phyloP scores from a whole-genome alignment of 2,888 invertebrate species.

The Meta bourneti region DNA sequence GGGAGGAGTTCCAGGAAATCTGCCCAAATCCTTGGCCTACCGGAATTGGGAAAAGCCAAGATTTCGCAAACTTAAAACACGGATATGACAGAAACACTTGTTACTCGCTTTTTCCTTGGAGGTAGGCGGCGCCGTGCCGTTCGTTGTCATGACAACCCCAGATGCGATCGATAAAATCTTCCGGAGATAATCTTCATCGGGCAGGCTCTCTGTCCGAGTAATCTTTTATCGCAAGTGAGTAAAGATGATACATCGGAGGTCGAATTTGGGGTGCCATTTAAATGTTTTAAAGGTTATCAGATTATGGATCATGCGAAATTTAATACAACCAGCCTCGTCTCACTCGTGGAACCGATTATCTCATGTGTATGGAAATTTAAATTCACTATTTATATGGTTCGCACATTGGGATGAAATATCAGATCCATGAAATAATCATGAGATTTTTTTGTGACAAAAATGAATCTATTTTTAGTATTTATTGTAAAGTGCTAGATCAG shows the following conservation, averaged over 20 bases:
- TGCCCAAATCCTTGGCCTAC: neutral
- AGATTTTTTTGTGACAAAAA: too few species aligned
- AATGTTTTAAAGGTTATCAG: conserved; percentile 10
- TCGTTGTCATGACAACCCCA: conserved; percentile 28
- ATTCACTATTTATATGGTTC: neutral
- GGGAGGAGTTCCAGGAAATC: neutral
- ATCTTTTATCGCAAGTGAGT: conserved; percentile 24
- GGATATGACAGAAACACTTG: conserved; percentile 71
- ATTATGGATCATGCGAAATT: neutral
- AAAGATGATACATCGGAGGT: conserved; percentile 30
- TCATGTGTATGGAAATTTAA: neutral
- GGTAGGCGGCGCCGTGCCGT: conserved; percentile 23
- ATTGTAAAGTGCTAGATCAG: too few species aligned
- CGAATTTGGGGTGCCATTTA: conserved; percentile 4
- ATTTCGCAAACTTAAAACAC: conserved; percentile 64
- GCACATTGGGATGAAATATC: too few species aligned
- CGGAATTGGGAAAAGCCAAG: conserved; percentile 40
- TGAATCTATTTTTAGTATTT: too few species aligned
- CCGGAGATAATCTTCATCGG: conserved; percentile 65
- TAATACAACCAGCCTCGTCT: too few species aligned
- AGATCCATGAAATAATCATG: too few species aligned
- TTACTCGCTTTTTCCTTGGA: conserved; percentile 56
- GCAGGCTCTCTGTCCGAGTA: conserved; percentile 33
- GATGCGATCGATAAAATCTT: conserved; percentile 66
- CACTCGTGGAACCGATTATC: neutral